Evolutionary conservation across 2,888 invertebrate species (phyloP), one percentile per base, ranked within the genome.

Genomic region (Parascotia fuliginaria): DNA sequence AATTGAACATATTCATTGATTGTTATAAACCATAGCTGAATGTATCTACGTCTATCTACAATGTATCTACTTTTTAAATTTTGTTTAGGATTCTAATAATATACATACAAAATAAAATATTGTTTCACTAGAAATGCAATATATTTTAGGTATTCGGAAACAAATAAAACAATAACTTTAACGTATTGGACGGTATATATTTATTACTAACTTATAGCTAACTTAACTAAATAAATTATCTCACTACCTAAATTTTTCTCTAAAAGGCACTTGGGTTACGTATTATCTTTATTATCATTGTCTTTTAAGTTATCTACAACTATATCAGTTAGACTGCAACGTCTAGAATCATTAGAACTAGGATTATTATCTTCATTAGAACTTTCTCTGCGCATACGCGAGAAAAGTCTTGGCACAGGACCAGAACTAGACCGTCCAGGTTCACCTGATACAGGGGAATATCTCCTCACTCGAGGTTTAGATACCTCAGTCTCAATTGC

Each of bases 271-370:
- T 59, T 54, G 55, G 50, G 69, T 81, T 87, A 91, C 81, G 89
- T 89, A 55, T 68, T 70, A 50, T 68, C 67, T 65, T 89, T 89
- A 55, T 68, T 70, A 50, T 68, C 67, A 65, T 89, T 87, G 75
- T 92, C 88, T 82, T 89, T 89, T 65, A 87, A 83, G 70, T 81
- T 91, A 53, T 93, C 93, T 75, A 92, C 87, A 58, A 89, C 89
- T 70, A 93, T 75, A 64, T 93, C 93, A 33, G 90, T 92, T 58
- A 93, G 74, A 72, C 93, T 93, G 44, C 82, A 80, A 40, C 92
- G 83, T 65, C 92, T 83, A 2, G 86, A 85, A 65, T 73, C 77
- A 47, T 68, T n/a, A n/a, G n/a, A n/a, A n/a, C 92, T 83, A 2
- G 86, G 85, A 65, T 73, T 77, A 47, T 68, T 74, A 40, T 83